These are phyloP conservation scores for Sciurus niger DNA, from an alignment of 2,113 vertebrate genomes.

Conservation along the genomic window DNA sequence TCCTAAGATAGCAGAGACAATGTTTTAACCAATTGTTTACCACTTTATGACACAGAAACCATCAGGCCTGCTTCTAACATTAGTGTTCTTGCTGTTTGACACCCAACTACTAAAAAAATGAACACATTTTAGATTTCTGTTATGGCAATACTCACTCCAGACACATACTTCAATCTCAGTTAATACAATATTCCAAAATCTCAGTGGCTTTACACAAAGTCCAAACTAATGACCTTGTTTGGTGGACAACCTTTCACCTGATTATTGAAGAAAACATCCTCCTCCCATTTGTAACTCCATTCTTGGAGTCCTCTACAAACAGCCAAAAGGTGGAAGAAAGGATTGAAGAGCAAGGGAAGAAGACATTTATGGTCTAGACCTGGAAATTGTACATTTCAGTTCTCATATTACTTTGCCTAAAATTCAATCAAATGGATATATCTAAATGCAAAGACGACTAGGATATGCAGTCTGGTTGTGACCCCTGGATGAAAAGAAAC, in stretches of 20 bases:
- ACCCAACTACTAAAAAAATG: not conserved
- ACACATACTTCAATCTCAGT: not conserved
- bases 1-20: not conserved
- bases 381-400: not conserved
- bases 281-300: not conserved
- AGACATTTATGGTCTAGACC: not conserved
- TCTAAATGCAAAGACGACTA: not conserved
- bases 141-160: not conserved
- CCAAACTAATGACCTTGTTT: not conserved
- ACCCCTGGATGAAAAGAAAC: not conserved
- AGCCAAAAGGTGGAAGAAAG: not conserved
- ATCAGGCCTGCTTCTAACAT: not conserved
- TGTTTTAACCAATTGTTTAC: not conserved
- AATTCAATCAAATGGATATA: not conserved
- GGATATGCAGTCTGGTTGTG: not conserved
- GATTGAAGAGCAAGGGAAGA: not conserved
- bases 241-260: not conserved
- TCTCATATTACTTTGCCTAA: not conserved
- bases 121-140: not conserved
- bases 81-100: not conserved
- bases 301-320: not conserved
- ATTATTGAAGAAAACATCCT: not conserved
- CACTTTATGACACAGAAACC: not conserved
- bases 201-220: not conserved
- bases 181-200: not conserved